Percentiles rank a stretch among this genome's conserved stretches.
Evolutionary conservation across 2,113 vertebrate species (phyloP).

Genomic region (Opisthocomus hoazin): DNA sequence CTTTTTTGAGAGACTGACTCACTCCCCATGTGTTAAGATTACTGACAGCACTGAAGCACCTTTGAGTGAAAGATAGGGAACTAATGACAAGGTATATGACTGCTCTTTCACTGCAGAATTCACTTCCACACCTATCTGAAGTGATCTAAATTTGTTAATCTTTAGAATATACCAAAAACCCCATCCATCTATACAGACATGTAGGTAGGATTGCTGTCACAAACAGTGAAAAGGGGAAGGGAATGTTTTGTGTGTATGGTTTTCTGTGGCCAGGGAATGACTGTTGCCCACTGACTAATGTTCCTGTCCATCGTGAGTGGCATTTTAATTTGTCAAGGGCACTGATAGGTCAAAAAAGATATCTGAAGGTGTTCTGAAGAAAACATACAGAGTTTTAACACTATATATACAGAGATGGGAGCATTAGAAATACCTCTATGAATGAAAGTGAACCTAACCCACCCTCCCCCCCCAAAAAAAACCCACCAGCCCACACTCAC

Average conservation of each 20-base stretch:
- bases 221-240: neutral
- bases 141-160: slow-evolving; percentile 40
- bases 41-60: slow-evolving; percentile 36
- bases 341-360: slow-evolving; percentile 56
- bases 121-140: slow-evolving; percentile 24
- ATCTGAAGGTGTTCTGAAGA: slow-evolving; percentile 42
- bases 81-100: slow-evolving; percentile 27
- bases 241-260: neutral
- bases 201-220: neutral
- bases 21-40: slow-evolving; percentile 38
- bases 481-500: neutral
- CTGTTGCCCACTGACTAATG: slow-evolving; percentile 37
- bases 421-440: neutral
- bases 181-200: neutral
- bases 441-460: neutral
- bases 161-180: neutral
- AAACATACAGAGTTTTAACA: neutral
- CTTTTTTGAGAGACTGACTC: slow-evolving; percentile 45
- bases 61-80: slow-evolving; percentile 12
- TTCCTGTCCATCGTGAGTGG: slow-evolving; percentile 12
- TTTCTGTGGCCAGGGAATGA: neutral
- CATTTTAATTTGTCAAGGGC: slow-evolving; percentile 59
- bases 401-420: neutral
- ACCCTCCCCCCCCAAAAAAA: rapidly evolving
- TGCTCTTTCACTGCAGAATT: slow-evolving; percentile 16